These are phyloP conservation scores for Luscinia megarhynchos DNA, from an alignment of 2,797 vertebrate species.

Conservation along the genomic window DNA sequence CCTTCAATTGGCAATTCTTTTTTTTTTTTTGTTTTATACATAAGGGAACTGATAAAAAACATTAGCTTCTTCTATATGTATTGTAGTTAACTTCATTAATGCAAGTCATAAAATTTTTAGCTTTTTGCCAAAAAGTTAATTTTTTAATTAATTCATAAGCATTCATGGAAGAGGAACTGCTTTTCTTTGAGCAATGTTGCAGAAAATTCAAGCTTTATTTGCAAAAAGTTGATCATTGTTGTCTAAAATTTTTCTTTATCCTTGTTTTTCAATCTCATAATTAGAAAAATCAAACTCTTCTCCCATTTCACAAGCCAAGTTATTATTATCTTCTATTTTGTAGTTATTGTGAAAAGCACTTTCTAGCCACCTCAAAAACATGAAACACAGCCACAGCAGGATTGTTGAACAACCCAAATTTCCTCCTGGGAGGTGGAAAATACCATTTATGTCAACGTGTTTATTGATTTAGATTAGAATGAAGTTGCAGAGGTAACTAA, in stretches of 20 bases:
- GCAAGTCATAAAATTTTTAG: neutral
- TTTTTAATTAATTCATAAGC: neutral
- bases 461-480: neutral
- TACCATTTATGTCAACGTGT: accelerated
- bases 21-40: neutral
- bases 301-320: neutral
- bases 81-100: neutral
- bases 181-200: neutral
- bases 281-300: neutral
- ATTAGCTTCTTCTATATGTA: neutral
- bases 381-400: neutral
- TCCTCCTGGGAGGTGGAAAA: neutral
- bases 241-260: neutral
- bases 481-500: neutral
- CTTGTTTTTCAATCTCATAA: neutral
- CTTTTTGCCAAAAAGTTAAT: neutral
- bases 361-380: neutral
- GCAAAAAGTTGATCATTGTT: neutral
- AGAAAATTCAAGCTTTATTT: neutral
- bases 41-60: neutral
- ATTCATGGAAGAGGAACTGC: neutral
- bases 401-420: neutral
- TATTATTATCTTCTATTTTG: neutral
- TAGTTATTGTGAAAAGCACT: neutral
- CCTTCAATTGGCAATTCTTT: neutral